A percentile compares a stretch with the other conserved stretches of the same genome.
Conservation (phyloP, 2,888 invertebrate species). For the Amiota minor region DNA sequence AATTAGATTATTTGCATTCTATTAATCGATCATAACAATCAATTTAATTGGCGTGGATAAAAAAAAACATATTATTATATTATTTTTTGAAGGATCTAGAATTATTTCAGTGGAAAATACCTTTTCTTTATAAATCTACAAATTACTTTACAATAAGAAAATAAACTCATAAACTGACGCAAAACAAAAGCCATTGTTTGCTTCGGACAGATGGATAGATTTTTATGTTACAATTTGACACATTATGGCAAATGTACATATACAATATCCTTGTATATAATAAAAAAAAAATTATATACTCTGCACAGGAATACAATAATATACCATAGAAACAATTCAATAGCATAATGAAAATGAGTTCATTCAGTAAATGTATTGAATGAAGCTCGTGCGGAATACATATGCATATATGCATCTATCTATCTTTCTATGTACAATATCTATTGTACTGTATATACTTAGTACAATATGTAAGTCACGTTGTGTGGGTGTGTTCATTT, state of each 20-base stretch:
- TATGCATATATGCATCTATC: background rate
- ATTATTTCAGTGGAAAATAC: too few relatives aligned
- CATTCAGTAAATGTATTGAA: background rate
- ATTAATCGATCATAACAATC: too few relatives aligned
- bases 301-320: background rate
- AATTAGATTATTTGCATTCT: too few relatives aligned
- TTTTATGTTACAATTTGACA: background rate
- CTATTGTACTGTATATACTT: conserved; percentile 37
- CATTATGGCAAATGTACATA: background rate
- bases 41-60: too few relatives aligned
- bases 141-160: background rate
- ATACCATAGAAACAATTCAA: conserved; percentile 25
- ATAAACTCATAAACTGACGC: conserved; percentile 2
- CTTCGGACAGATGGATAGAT: background rate
- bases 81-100: too few relatives aligned
- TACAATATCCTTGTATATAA: background rate
- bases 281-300: too few relatives aligned
- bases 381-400: too few relatives aligned
- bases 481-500: conserved; percentile 23
- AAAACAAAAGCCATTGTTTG: background rate
- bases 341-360: conserved; percentile 31
- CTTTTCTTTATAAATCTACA: conserved; percentile 45
- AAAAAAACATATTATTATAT: too few relatives aligned
- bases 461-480: conserved; percentile 45
- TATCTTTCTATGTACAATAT: background rate